Evolutionary conservation across 2,113 vertebrate species (phyloP).

Genomic region (Charina bottae): DNA sequence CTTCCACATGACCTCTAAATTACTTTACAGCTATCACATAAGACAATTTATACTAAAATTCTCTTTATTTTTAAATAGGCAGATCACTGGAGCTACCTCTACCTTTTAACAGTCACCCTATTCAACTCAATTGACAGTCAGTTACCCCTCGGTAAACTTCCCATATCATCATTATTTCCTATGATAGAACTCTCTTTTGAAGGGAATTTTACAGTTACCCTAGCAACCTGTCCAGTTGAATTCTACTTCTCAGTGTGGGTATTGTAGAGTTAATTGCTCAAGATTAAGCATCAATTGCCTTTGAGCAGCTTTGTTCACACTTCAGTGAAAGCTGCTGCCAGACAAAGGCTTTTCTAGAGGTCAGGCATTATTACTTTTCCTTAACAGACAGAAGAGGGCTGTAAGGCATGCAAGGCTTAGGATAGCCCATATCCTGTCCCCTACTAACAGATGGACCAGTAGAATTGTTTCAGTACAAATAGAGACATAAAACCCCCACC

Average conservation of each 20-base stretch:
- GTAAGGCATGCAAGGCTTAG: not conserved
- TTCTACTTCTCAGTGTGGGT: constrained; percentile 11
- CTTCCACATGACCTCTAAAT: not conserved
- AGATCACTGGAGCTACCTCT: not conserved
- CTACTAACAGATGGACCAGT: not conserved
- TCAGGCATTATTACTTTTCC: not conserved
- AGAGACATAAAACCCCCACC: not conserved
- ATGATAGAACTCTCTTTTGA: not conserved
- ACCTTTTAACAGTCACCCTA: not conserved
- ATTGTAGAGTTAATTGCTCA: constrained; percentile 36
- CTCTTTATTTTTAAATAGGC: not conserved
- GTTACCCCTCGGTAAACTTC: not conserved
- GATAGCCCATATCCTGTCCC: not conserved
- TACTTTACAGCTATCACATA: not conserved
- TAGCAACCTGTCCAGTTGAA: constrained; percentile 29
- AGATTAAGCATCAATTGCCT: constrained; percentile 37
- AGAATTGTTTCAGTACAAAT: not conserved
- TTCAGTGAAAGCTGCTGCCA: constrained; percentile 5
- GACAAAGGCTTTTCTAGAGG: constrained; percentile 8
- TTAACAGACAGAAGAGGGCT: not conserved
- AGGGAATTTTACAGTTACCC: constrained; percentile 21
- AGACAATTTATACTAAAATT: not conserved
- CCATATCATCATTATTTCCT: not conserved
- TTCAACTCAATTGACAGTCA: not conserved
- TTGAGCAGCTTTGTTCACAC: constrained; percentile 18